These are phyloP conservation scores for Spizaetus ornatus DNA, from an alignment of 2,113 vertebrate species.

Conservation along the genomic window DNA sequence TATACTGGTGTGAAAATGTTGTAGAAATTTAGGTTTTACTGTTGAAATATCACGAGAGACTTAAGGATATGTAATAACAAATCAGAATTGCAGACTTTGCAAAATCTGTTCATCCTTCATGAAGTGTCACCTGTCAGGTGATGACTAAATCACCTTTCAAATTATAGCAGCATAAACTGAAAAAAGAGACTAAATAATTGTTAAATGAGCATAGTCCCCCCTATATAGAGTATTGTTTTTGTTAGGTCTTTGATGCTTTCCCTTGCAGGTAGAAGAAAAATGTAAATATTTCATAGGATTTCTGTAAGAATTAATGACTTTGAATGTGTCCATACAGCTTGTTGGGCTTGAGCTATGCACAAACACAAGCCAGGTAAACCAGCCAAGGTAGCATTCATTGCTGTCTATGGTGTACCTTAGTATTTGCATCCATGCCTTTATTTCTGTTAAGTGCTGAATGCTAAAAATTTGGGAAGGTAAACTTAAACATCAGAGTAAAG, in stretches of 20 bases:
- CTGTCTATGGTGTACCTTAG: background rate
- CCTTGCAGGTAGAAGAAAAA: background rate
- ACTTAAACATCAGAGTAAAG: background rate
- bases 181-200: background rate
- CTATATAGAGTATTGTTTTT: background rate
- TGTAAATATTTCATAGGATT: background rate
- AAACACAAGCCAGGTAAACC: background rate
- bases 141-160: background rate
- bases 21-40: background rate
- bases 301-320: background rate
- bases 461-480: background rate
- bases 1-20: background rate
- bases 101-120: background rate
- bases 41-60: background rate
- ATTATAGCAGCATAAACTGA: background rate
- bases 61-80: background rate
- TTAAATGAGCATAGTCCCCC: background rate
- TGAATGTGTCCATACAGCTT: background rate
- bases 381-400: background rate
- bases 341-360: background rate
- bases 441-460: background rate
- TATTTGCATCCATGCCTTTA: background rate
- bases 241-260: background rate
- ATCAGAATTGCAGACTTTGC: background rate
- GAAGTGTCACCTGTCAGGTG: background rate